Evolutionary conservation across 2,888 invertebrate genomes (phyloP).

Genomic region (Ceraclea dissimilis): DNA sequence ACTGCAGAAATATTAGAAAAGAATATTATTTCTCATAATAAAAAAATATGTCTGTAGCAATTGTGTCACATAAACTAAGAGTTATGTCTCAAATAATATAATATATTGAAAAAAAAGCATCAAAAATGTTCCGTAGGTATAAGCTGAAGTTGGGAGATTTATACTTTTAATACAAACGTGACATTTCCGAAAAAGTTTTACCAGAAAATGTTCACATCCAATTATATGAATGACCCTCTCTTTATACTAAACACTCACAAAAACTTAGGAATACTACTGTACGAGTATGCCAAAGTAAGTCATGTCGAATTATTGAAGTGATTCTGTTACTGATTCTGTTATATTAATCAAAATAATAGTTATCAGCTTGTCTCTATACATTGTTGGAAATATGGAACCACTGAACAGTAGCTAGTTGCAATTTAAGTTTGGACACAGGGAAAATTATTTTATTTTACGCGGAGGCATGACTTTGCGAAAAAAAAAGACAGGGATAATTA

Average conservation of each 20-base stretch:
- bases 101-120: background rate
- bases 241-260: constrained; percentile 5
- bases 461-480: too few species aligned
- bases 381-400: too few species aligned
- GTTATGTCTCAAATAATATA: background rate
- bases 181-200: constrained; percentile 25
- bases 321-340: too few species aligned
- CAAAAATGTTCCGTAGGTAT: background rate
- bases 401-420: too few species aligned
- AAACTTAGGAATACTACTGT: too few species aligned
- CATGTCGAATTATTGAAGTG: background rate
- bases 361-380: too few species aligned
- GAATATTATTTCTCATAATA: background rate
- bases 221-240: constrained; percentile 26
- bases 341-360: too few species aligned
- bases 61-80: background rate
- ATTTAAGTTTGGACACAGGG: too few species aligned
- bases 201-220: constrained; percentile 25
- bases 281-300: too few species aligned
- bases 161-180: constrained; percentile 26
- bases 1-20: too few species aligned
- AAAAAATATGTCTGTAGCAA: background rate
- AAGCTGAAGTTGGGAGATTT: constrained; percentile 19
- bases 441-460: too few species aligned
- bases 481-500: too few species aligned